Base-by-base conservation (phyloP, 2,113 vertebrate genomes). In the Oriolus oriolus region DNA sequence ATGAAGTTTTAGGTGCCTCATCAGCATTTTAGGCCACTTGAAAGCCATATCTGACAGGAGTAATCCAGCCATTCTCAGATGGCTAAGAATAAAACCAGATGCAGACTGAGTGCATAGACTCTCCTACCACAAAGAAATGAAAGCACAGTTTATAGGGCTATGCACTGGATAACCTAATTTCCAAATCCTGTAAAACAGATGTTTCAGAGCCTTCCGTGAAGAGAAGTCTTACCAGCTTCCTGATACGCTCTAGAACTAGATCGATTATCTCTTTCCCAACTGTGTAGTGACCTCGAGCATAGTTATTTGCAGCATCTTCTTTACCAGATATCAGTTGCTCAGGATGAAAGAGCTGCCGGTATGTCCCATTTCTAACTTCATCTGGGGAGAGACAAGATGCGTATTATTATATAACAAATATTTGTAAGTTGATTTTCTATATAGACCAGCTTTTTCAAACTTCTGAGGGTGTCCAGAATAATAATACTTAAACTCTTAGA, bases 221-320 rank as follows among this genome's bases (percentile, higher is more conserved):
- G 28, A 44, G 49, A 61, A 44, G 30, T 84, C 98, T 95, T 91
- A 98, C 98, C 98, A 99, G 97, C 89, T 99, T 99, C 76, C 98
- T 97, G 84, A 99, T 89, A 8, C 98, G 97, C 82, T 99, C 98
- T 77, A 99, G 95, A 75, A 98, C 98, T 0, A 98, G 90, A 78
- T 99, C 97, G 18, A 98, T 98, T 60, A 99, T 98, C 87, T 99
- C 98, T 35, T 99, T 99, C 57, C 98, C 98, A 37, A 99, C 96
- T 7, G 98, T 98, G 96, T 99, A 99, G 94, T 98, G 98, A 18
- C 98, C 99, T n/a, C 98, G 98, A 53, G 99, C 98, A 42, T 98
- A 99, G 97, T 98, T 99, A 91, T 99, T 99, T 52, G 98, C 99
- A 50, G 99, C 98, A 87, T 99, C 99, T 90, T 99, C 98, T 96